These are phyloP conservation scores for Agonum fuliginosum DNA, from an alignment of 2,888 invertebrate genomes.

Conservation along the genomic window DNA sequence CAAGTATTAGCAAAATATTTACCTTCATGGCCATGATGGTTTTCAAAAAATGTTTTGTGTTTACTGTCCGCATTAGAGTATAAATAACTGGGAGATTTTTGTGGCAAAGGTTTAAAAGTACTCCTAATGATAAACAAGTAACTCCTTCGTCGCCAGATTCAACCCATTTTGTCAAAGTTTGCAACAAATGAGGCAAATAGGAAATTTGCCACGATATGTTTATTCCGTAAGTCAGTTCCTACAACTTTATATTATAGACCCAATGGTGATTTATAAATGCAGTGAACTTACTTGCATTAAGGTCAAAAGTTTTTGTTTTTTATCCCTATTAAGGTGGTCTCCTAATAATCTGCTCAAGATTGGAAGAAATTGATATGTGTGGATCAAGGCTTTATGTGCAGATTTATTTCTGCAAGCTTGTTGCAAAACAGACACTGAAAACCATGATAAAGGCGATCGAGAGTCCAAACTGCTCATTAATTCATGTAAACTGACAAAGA, in stretches of 20 bases:
- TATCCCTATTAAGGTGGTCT: conserved; percentile 78
- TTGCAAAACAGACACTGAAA: conserved; percentile 79
- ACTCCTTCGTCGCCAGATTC: conserved; percentile 74
- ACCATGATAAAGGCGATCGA: conserved; percentile 79
- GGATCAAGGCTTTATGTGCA: conserved; percentile 79
- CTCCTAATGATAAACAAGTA: conserved; percentile 77
- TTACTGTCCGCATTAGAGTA: conserved; percentile 82
- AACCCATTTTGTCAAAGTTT: conserved; percentile 81
- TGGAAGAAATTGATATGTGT: conserved; percentile 83
- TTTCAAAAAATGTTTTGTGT: conserved; percentile 80
- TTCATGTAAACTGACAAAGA: conserved; percentile 81
- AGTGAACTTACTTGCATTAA: conserved; percentile 77
- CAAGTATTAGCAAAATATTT: conserved; percentile 68
- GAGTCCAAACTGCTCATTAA: conserved; percentile 77
- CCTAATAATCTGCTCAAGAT: conserved; percentile 78
- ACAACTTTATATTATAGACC: conserved; percentile 65
- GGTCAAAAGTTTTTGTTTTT: conserved; percentile 78
- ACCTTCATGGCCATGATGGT: conserved; percentile 79
- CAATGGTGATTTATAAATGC: neutral
- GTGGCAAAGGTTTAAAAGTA: conserved; percentile 86
- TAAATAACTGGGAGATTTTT: conserved; percentile 86
- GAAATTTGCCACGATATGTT: conserved; percentile 88
- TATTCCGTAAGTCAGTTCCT: conserved; percentile 87
- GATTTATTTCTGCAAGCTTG: conserved; percentile 78
- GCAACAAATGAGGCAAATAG: conserved; percentile 81